Base-by-base conservation (phyloP, 2,888 invertebrate species). In the Limnephilus rhombicus region DNA sequence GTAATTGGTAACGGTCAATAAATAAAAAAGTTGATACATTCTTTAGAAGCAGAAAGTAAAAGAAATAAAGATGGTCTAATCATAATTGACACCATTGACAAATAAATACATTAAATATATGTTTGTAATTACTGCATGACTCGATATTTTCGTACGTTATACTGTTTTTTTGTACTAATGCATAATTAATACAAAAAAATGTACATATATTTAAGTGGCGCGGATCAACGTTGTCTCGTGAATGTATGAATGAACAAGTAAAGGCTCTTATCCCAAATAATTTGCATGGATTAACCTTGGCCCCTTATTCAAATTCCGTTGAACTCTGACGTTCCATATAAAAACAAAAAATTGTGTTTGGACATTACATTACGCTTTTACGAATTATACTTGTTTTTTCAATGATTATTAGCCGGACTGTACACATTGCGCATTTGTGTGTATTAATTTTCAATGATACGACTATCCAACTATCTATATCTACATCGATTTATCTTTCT, bases 281-380 rank as follows among this genome's bases (percentile, higher is more conserved):
- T 85, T 92, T 83, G 93, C 92, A 93, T 93, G n/a, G 89, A 90
- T 92, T 93, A 92, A 92, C 92, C 92, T 93, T 93, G 93, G 87
- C 92, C 92, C 45, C 92, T 92, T 92, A 93, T 90, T 80, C 83
- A 88, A 90, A 91, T 85, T 18, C 34, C 45, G 31, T 41, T 68
- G 91, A 91, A 92, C 91, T 89, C 89, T 80, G 85, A n/a, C 68
- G 82, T 41, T 41, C 49, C 31, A 85, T 86, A 90, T 90, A 81
- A 37, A 80, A 91, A n/a, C n/a, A 13, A 0, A 91, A 9, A 9
- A 41, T 41, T 89, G 29, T 82, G 68, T 68, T 68, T 68, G 7
- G 68, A 68, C 68, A n/a, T 68, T 68, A 68, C 53, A 68, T 68
- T 68, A 68, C 68, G 24, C 53, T 68, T 68, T 68, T n/a, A 24